Evolutionary conservation across 2,113 vertebrate species (phyloP), one percentile per base, ranked within the genome.

Genomic region (Danionella cerebrum): DNA sequence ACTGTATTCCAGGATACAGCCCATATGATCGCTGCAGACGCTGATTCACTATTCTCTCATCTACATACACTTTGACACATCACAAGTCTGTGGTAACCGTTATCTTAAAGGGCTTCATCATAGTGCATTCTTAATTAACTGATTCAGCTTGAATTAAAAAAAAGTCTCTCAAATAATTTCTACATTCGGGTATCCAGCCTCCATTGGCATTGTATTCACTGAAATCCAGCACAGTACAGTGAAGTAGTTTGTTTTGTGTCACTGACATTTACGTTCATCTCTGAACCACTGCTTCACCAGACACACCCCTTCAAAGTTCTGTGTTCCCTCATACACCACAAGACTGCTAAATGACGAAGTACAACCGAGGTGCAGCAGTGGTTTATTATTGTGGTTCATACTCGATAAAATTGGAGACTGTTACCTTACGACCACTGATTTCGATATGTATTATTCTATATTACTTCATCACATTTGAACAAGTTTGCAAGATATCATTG

Each of bases 371-470:
- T 63, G 52, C 57, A 67, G 47, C 10, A 55, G 57, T 41, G 68
- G 45, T 65, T 78, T 78, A 77, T 76, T 81, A 79, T 79, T 78
- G 69, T 71, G 82, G 82, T 80, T 82, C 70, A 75, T 76, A 74
- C 79, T 85, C 81, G 82, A 83, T 88, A 86, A 84, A 85, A 83
- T 82, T 85, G 79, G 80, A 86, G 87, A 89, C 87, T 89, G 87
- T 89, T 88, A 87, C 71, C 84, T 87, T 85, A 85, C 84, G 84
- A 85, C 79, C 84, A 87, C 85, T 84, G 78, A 81, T 84, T 88
- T 82, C 84, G 78, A 85, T 85, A 86, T 63, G 74, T 84, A 84
- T 82, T 82, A 82, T 87, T 84, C 83, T 85, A 86, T 84, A 89
- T 82, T 85, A 85, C 80, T 81, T 87, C 87, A 85, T 76, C 84